Conservation (phyloP, 2,113 vertebrate genomes). For the Ibidorhyncha struthersii region DNA sequence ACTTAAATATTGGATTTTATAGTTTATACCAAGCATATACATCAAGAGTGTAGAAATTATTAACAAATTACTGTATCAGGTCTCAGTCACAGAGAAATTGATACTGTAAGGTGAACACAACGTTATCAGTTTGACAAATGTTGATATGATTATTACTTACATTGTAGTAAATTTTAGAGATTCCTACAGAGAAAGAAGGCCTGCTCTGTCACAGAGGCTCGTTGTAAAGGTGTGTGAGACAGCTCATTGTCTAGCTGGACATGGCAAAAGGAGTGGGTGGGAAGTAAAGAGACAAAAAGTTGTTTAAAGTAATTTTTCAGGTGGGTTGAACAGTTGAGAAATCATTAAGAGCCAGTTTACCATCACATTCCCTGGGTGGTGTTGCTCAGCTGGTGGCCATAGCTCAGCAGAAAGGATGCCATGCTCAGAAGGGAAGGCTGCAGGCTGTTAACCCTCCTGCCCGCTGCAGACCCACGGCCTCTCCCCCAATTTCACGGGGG, state of each 20-base stretch:
- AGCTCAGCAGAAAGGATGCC: not conserved
- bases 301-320: not conserved
- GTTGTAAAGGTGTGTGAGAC: not conserved
- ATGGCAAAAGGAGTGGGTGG: not conserved
- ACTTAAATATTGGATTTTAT: not conserved
- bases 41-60: not conserved
- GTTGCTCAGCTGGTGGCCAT: not conserved
- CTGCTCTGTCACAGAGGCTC: not conserved
- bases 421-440: too few relatives aligned
- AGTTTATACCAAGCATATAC: not conserved
- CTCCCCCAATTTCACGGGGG: too few relatives aligned
- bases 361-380: accelerated
- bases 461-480: too few relatives aligned
- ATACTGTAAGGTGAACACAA: not conserved
- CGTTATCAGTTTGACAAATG: not conserved
- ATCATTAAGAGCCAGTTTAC: not conserved
- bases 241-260: not conserved
- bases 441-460: not conserved
- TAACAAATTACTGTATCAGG: not conserved
- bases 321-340: not conserved
- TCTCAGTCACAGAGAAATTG: not conserved
- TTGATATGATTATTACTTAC: not conserved
- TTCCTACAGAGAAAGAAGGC: not conserved
- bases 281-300: not conserved
- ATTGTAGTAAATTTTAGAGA: not conserved